These are phyloP conservation scores for Noctua janthina DNA, from an alignment of 2,888 invertebrate species.

Conservation along the genomic window DNA sequence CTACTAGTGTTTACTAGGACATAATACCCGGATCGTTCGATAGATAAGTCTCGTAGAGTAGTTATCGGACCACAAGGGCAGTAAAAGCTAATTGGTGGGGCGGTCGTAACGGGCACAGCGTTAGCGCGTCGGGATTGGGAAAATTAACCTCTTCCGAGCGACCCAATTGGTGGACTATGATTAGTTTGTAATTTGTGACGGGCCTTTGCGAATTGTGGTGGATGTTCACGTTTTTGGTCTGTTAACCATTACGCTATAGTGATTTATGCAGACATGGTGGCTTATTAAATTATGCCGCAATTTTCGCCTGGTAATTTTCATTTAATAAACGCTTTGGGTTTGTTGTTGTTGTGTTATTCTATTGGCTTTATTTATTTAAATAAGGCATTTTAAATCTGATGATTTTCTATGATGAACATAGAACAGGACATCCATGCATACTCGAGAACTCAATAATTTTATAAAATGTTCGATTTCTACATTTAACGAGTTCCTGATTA, in stretches of 20 bases:
- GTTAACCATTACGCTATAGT: slow-evolving; percentile 62
- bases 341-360: neutral
- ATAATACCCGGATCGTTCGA: slow-evolving; percentile 81
- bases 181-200: slow-evolving; percentile 87
- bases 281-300: slow-evolving; percentile 61
- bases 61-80: slow-evolving; percentile 87
- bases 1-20: slow-evolving; percentile 78
- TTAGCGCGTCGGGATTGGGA: slow-evolving; percentile 83
- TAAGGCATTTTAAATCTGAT: neutral
- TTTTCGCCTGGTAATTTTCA: slow-evolving; percentile 45
- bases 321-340: slow-evolving; percentile 18
- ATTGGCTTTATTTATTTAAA: neutral
- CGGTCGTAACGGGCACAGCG: slow-evolving; percentile 80
- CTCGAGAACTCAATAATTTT: neutral
- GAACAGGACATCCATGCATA: neutral
- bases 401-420: neutral
- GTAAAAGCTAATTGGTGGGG: slow-evolving; percentile 89
- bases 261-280: slow-evolving; percentile 60
- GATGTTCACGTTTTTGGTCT: slow-evolving; percentile 69
- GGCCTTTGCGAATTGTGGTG: slow-evolving; percentile 74
- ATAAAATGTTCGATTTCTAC: neutral
- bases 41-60: slow-evolving; percentile 85
- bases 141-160: slow-evolving; percentile 87
- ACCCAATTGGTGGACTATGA: slow-evolving; percentile 85
- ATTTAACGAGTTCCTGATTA: neutral